Percentiles rank a stretch among this genome's conserved stretches.
Evolutionary conservation across 2,888 invertebrate genomes (phyloP).

Genomic region (Timema podura): DNA sequence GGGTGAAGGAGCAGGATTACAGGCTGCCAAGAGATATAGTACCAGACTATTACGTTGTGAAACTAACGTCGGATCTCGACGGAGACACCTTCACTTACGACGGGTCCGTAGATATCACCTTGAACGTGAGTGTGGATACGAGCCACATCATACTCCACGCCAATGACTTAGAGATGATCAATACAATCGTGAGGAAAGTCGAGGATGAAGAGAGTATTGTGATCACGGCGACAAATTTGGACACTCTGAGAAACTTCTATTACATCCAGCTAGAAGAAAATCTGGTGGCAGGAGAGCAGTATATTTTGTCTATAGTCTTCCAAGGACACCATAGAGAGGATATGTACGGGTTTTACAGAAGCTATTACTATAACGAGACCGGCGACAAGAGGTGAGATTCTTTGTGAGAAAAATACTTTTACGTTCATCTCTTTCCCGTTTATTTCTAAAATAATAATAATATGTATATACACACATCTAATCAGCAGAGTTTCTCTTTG

Average conservation of each 20-base stretch:
- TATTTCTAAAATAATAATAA: too few species aligned
- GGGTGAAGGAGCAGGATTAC: slow-evolving; percentile 13
- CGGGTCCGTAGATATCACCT: neutral
- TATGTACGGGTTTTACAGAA: slow-evolving; percentile 33
- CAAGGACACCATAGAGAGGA: slow-evolving; percentile 29
- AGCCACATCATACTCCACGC: too few species aligned
- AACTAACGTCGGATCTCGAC: neutral
- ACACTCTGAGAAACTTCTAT: slow-evolving; percentile 6
- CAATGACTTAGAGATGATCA: too few species aligned
- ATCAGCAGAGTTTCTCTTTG: too few species aligned
- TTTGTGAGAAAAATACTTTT: too few species aligned
- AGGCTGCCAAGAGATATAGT: neutral
- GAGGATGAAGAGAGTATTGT: too few species aligned
- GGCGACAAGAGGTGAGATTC: neutral
- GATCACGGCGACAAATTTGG: neutral
- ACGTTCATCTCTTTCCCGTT: too few species aligned
- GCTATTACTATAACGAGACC: slow-evolving; percentile 25
- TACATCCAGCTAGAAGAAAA: neutral
- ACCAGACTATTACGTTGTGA: neutral
- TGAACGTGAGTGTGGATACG: too few species aligned
- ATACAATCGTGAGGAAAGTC: too few species aligned
- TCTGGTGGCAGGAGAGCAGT: slow-evolving; percentile 11
- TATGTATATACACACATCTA: too few species aligned
- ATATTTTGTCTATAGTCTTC: slow-evolving; percentile 22
- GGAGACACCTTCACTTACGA: neutral